Evolutionary conservation across 2,797 vertebrate species (phyloP).

Genomic region (Lycodopsis pacificus): DNA sequence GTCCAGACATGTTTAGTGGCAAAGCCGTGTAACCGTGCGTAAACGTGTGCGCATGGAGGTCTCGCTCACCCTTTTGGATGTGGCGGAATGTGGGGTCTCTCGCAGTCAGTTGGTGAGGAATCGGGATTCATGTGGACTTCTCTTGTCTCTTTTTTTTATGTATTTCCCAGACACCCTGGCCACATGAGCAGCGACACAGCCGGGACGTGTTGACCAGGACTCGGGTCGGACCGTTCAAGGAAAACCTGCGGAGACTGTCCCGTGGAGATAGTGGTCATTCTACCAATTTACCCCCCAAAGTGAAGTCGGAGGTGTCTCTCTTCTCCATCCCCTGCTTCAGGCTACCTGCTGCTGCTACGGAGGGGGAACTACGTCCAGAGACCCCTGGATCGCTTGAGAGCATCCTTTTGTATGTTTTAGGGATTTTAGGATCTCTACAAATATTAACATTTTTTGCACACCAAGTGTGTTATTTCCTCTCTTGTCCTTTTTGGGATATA

Average conservation of each 20-base stretch:
- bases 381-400: constrained; percentile 69
- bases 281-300: constrained; percentile 54
- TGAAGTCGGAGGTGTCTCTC: constrained; percentile 68
- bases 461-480: constrained; percentile 81
- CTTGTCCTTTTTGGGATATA: constrained; percentile 85
- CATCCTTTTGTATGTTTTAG: constrained; percentile 65
- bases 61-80: constrained; percentile 54
- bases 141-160: constrained; percentile 51
- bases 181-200: constrained; percentile 66
- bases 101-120: constrained; percentile 31
- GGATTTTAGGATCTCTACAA: constrained; percentile 77
- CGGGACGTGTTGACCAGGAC: constrained; percentile 60
- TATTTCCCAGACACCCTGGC: constrained; percentile 70
- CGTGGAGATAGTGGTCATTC: constrained; percentile 70
- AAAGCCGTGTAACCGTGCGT: constrained; percentile 47
- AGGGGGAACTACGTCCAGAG: constrained; percentile 61
- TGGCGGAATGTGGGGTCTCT: constrained; percentile 67
- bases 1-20: constrained; percentile 14
- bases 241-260: constrained; percentile 59
- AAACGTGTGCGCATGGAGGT: constrained; percentile 52
- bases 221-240: constrained; percentile 57
- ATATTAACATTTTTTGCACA: constrained; percentile 81
- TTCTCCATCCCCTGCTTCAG: constrained; percentile 68
- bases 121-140: constrained; percentile 56
- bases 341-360: constrained; percentile 73